phyloP scores from a whole-genome alignment of 1,140 invertebrate species.

The Conus ventricosus region DNA sequence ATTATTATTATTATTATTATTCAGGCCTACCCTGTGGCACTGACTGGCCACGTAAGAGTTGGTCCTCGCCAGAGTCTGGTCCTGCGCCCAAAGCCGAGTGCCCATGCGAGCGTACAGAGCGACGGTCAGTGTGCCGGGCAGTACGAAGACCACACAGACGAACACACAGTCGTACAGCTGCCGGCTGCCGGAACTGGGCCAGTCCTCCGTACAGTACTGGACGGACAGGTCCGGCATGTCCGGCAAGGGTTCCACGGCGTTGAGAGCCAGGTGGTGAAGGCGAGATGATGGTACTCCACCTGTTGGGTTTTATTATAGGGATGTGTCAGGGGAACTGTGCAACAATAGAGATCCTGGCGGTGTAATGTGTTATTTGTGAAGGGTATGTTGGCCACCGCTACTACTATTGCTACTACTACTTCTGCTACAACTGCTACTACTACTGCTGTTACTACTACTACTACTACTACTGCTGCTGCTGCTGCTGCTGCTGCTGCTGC shows the following conservation, averaged over 20 bases:
- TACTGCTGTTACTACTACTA: no score
- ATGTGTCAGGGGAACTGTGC: no score
- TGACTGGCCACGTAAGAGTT: slow-evolving; percentile 39
- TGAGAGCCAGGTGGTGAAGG: not conserved
- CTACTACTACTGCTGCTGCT: not conserved
- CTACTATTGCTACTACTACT: not conserved
- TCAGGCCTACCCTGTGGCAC: not conserved
- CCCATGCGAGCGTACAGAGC: slow-evolving; percentile 85
- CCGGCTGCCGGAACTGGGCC: slow-evolving; percentile 50
- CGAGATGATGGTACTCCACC: slow-evolving; percentile 11
- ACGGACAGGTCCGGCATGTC: slow-evolving; percentile 27
- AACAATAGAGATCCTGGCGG: no score
- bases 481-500: no score
- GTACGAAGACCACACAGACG: slow-evolving; percentile 83
- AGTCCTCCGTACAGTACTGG: slow-evolving; percentile 59
- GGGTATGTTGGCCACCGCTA: not conserved
- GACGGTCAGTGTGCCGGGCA: slow-evolving; percentile 82
- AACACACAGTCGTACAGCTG: slow-evolving; percentile 80
- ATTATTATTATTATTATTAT: no score
- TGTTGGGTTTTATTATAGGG: not conserved
- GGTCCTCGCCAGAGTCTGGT: slow-evolving; percentile 59
- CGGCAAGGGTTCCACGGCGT: not conserved
- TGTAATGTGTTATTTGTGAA: no score
- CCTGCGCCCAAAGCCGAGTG: slow-evolving; percentile 81
- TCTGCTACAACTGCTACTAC: no score